Evolutionary conservation across 1,140 invertebrate species (phyloP), one percentile per base, ranked within the genome.

Genomic region (Stegodyphus mimosarum): DNA sequence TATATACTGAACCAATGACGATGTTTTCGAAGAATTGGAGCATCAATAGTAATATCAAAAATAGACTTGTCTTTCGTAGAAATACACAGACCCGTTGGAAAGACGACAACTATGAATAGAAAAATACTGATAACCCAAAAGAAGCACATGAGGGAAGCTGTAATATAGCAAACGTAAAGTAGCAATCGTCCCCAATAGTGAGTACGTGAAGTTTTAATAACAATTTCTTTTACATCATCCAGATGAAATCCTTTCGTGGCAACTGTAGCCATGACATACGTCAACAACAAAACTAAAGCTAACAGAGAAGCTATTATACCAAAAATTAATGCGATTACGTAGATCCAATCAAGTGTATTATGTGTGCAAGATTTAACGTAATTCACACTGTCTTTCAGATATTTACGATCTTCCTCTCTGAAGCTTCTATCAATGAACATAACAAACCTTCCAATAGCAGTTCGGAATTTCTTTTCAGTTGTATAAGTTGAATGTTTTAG

Each of bases 21-120:
- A 1, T 53, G 18, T 0, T 10, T 15, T n/a, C 48, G 60, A 49
- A 69, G 52, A n/a, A 9, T 7, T 13, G n/a, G 2, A 7, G 33
- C 0, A 18, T 84, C 81, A 0, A 84, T 6, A 6, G 81, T 84
- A 9, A 70, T 7, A 13, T 75, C 73, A 4, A 84, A 75, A 18
- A 84, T 55, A 5, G 18, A 60, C n/a, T 51, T 9, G 49, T 84
- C 72, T 15, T 70, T 52, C 18, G 51, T 50, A 11, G 72, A 17
- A 5, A 9, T n/a, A 48, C 81, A 84, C 10, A 66, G 13, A 1
- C 7, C 7, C 10, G 67, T 9, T 7, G 81, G 72, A 10, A 75
- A 0, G 2, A 53, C 9, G 0, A 72, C 49, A 13, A 76, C 4
- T 11, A 84, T n/a, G 33, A 84, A 84, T 18, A 76, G 33, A 15